These are phyloP conservation scores for Ciconia boyciana DNA, from an alignment of 2,113 vertebrate genomes.

Conservation along the genomic window DNA sequence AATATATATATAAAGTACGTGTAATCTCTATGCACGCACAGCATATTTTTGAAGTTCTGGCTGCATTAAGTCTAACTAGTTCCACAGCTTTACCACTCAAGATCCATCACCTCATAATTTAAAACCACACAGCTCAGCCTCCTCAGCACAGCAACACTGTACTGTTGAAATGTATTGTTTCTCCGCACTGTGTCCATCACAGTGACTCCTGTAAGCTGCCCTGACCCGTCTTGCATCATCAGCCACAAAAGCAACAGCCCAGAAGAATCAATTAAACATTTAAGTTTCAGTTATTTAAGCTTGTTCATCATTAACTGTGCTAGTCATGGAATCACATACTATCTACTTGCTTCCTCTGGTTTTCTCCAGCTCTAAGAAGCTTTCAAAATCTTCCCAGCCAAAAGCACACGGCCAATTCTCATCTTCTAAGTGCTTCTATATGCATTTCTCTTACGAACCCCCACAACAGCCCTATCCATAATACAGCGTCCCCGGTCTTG, in stretches of 20 bases:
- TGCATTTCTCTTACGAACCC: fast-evolving
- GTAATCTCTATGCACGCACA: fast-evolving
- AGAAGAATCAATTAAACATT: background rate
- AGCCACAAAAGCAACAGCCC: background rate
- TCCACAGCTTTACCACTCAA: background rate
- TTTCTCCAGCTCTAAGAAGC: background rate
- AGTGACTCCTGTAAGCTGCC: too few relatives aligned
- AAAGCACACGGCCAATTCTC: fast-evolving
- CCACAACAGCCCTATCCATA: fast-evolving
- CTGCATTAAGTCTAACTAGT: background rate
- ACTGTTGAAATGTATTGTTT: fast-evolving
- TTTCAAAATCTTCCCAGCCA: background rate
- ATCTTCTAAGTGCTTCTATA: fast-evolving
- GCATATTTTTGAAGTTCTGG: background rate
- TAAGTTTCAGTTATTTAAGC: background rate
- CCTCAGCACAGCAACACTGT: background rate
- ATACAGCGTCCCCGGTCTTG: fast-evolving
- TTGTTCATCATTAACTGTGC: background rate
- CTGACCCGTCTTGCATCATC: background rate
- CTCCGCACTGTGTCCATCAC: background rate
- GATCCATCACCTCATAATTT: background rate
- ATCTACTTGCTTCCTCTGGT: background rate
- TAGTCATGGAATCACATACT: background rate
- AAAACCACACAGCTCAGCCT: background rate
- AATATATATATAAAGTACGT: background rate